A percentile compares a stretch with the other conserved stretches of the same genome.
Conservation (phyloP, 2,888 invertebrate species). For the Aphrophora alni region DNA sequence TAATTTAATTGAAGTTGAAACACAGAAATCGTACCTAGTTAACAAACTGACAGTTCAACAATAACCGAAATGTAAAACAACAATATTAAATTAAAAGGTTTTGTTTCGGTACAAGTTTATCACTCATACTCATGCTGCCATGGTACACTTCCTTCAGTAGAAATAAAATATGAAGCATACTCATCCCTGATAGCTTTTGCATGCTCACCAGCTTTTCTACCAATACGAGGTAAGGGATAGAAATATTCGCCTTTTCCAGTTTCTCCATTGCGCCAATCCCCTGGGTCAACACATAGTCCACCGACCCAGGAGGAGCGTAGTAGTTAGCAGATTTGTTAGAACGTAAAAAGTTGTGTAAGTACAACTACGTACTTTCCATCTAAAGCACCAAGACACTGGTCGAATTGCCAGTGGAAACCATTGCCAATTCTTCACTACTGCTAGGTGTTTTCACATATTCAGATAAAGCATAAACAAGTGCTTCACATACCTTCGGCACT, state of each 20-base stretch:
- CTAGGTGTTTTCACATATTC: neutral
- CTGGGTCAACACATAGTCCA: slow-evolving; percentile 23
- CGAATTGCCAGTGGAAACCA: neutral
- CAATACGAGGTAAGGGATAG: neutral
- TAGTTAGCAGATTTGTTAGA: slow-evolving; percentile 7
- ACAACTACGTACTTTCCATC: slow-evolving; percentile 8
- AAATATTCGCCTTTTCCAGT: neutral
- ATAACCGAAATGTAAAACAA: no score
- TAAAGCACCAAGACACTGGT: slow-evolving; percentile 7
- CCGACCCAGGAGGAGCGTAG: slow-evolving; percentile 32
- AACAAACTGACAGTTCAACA: no score
- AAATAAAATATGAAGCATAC: slow-evolving; percentile 19
- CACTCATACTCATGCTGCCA: neutral
- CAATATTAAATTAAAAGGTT: no score
- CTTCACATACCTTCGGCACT: slow-evolving; percentile 10
- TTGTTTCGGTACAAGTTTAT: no score
- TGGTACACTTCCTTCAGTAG: neutral
- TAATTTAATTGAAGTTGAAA: no score
- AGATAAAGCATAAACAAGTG: neutral
- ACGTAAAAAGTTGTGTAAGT: slow-evolving; percentile 32
- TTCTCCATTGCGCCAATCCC: slow-evolving; percentile 28
- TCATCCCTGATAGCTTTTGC: slow-evolving; percentile 22
- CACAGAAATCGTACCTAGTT: no score
- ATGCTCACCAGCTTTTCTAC: slow-evolving; percentile 2
- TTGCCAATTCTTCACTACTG: neutral